These are phyloP conservation scores for Orchestia grillus DNA, from an alignment of 1,140 invertebrate genomes.

Conservation along the genomic window DNA sequence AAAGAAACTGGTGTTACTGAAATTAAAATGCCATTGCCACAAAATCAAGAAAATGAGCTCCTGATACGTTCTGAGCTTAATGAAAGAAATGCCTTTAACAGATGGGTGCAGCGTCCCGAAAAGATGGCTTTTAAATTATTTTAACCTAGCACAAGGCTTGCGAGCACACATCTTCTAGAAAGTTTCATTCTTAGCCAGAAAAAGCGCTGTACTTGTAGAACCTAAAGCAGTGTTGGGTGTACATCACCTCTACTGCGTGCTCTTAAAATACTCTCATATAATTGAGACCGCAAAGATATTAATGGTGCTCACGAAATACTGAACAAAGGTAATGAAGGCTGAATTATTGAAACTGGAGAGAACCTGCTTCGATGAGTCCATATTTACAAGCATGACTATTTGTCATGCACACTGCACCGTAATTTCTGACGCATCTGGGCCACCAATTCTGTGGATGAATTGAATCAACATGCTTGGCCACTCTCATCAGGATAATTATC, in stretches of 20 bases:
- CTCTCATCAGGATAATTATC: background rate
- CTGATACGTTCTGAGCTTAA: too few relatives aligned
- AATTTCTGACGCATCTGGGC: too few relatives aligned
- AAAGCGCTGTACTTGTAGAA: too few relatives aligned
- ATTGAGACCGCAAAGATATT: background rate
- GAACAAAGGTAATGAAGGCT: background rate
- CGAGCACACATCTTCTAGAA: too few relatives aligned
- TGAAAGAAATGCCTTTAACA: too few relatives aligned
- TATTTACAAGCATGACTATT: too few relatives aligned
- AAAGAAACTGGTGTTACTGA: background rate
- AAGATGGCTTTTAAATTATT: too few relatives aligned
- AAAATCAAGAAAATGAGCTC: background rate
- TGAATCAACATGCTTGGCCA: background rate
- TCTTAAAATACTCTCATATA: background rate
- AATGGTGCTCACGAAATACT: background rate
- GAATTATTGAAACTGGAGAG: background rate
- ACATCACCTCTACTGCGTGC: background rate
- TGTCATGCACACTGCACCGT: too few relatives aligned
- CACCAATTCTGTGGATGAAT: background rate
- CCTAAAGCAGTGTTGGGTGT: too few relatives aligned
- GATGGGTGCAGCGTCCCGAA: too few relatives aligned
- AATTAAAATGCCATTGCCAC: background rate
- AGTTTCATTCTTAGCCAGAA: too few relatives aligned
- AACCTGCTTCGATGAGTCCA: background rate
- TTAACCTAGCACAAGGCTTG: too few relatives aligned